A percentile compares a stretch with the other conserved stretches of the same genome.
These are phyloP conservation scores for Coreoperca whiteheadi DNA, from an alignment of 2,113 vertebrate species.

Conservation along the genomic window DNA sequence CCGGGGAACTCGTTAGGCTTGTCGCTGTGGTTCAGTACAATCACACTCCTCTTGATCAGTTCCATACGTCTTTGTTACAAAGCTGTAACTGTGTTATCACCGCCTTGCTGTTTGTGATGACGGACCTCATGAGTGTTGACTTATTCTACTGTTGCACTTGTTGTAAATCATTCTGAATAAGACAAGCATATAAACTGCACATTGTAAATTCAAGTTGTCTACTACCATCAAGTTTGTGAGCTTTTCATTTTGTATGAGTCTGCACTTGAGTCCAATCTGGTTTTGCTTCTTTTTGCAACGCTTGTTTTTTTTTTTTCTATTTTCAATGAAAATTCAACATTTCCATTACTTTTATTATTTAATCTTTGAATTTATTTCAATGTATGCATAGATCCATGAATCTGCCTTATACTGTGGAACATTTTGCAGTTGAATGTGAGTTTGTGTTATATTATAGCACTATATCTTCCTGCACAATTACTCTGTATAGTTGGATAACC, in stretches of 20 bases:
- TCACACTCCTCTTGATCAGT: slow-evolving; percentile 37
- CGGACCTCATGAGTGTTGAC: slow-evolving; percentile 31
- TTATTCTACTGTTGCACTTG: slow-evolving; percentile 29
- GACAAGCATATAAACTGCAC: slow-evolving; percentile 9
- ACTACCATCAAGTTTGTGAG: slow-evolving; percentile 4
- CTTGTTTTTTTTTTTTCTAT: neutral
- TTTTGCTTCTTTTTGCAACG: slow-evolving; percentile 1
- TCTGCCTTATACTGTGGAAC: neutral
- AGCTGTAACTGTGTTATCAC: slow-evolving; percentile 41
- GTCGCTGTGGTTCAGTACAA: slow-evolving; percentile 55
- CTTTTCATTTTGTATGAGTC: neutral
- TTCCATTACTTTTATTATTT: slow-evolving; percentile 13
- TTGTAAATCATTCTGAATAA: slow-evolving; percentile 39
- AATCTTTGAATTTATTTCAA: slow-evolving; percentile 6
- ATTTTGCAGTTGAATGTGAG: neutral
- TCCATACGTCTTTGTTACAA: slow-evolving; percentile 35
- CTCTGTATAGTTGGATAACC: neutral
- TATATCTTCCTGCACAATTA: neutral
- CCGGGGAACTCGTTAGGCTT: slow-evolving; percentile 79
- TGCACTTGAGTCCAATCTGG: neutral
- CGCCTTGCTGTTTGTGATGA: slow-evolving; percentile 39
- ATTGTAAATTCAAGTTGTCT: slow-evolving; percentile 28
- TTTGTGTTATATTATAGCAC: neutral
- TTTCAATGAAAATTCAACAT: slow-evolving; percentile 11
- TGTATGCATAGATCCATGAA: neutral